Evolutionary conservation across 30 jellyfish, hydroid and myxozoan species (phyloP), one percentile per base, ranked within the genome.

Genomic region (Catostylus mosaicus): DNA sequence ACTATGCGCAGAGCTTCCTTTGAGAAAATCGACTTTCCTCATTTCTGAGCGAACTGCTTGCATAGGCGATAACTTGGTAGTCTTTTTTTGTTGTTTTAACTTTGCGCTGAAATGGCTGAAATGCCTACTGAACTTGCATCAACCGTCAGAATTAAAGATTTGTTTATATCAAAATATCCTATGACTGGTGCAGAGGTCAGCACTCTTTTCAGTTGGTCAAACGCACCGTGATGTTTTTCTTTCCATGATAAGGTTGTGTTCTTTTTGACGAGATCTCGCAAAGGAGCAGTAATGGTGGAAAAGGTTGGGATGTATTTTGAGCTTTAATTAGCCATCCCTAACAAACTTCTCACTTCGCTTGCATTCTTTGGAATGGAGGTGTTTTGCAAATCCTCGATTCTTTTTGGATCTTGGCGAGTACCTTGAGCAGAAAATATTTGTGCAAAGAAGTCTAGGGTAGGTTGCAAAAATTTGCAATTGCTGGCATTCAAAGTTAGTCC

Each of bases 101-200:
- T 3, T 24, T 78, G 89, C 6, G 73, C 20, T 29, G 62, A 30
- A 37, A 78, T 78, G 26, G 81, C 89, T n/a, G 89, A 45, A 6
- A 78, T 19, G 27, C 89, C 89, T 7, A 65, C 89, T 1, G 81
- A 81, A 23, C 89, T 78, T 8, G 89, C 73, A 40, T 78, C 89
- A 30, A 78, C 89, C 2, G 71, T 59, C 7, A 78, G 34, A 19
- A n/a, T 20, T 16, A 72, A 36, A 67, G 61, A 78, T 77, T 57
- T 77, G 48, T 38, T 16, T 60, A 20, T 32, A 27, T 78, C 89
- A 37, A 78, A 78, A 37, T 60, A 78, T 10, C 57, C 80, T 81
- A 78, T 78, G 33, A 23, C 80, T 30, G 80, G 89, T 24, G 81
- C 71, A 32, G 11, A 3, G 3, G 70, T 60, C 37, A 78, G 89